phyloP scores from a whole-genome alignment of 2,113 vertebrate genomes.

The Onychostruthus taczanowskii region DNA sequence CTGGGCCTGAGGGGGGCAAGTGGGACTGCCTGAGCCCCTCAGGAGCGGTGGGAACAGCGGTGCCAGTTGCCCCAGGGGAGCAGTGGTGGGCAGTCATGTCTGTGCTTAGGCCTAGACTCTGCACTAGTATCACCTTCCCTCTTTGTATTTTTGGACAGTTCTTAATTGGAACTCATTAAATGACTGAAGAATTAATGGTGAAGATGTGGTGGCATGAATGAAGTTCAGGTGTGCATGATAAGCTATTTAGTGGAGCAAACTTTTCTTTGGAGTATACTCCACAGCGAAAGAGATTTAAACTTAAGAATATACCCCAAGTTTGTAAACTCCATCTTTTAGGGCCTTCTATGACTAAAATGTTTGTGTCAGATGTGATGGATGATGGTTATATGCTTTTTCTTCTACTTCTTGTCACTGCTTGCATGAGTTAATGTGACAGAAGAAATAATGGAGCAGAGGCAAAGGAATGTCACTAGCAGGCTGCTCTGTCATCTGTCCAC shows the following conservation, averaged over 20 bases:
- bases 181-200: neutral
- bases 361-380: neutral
- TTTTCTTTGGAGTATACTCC: neutral
- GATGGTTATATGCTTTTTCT: neutral
- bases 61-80: neutral
- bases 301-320: neutral
- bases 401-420: neutral
- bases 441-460: neutral
- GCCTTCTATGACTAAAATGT: neutral
- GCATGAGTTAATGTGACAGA: neutral
- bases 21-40: neutral
- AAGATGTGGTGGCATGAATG: neutral
- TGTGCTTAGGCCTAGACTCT: neutral
- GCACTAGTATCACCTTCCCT: too few species aligned
- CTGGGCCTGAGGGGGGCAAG: rapidly evolving
- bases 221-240: neutral
- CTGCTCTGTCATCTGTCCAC: neutral
- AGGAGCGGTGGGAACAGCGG: rapidly evolving
- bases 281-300: neutral
- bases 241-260: neutral
- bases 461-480: neutral
- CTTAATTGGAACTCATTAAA: neutral
- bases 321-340: neutral
- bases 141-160: neutral
- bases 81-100: rapidly evolving